These are phyloP conservation scores for Danio jaintianensis DNA, from an alignment of 2,797 vertebrate genomes.

Conservation along the genomic window DNA sequence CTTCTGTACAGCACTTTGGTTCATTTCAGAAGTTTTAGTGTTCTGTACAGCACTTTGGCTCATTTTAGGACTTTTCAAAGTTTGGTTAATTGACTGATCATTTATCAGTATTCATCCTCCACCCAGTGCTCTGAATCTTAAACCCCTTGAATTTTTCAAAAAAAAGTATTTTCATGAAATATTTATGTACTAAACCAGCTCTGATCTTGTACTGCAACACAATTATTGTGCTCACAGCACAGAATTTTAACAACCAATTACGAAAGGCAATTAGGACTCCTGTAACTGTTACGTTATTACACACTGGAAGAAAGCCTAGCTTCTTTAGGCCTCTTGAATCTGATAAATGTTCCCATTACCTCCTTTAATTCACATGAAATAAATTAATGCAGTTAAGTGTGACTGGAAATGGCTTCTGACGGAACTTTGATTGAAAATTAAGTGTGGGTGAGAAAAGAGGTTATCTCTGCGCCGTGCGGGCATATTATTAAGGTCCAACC, in stretches of 20 bases:
- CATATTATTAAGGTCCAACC: conserved; percentile 57
- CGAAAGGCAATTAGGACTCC: not conserved
- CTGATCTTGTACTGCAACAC: conserved; percentile 14
- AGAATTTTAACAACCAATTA: conserved; percentile 24
- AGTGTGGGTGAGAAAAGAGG: conserved; percentile 56
- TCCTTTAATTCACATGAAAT: conserved; percentile 57
- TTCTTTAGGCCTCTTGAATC: conserved; percentile 36
- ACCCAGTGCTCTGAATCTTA: conserved; percentile 11
- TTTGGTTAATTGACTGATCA: not conserved
- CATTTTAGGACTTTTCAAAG: too few species aligned
- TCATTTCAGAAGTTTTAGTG: too few species aligned
- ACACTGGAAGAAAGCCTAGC: conserved; percentile 7
- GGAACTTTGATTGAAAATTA: conserved; percentile 66
- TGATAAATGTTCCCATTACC: conserved; percentile 60
- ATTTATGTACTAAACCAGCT: conserved; percentile 21
- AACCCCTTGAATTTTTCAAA: not conserved
- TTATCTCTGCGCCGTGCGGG: conserved; percentile 50
- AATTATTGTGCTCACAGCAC: conserved; percentile 26
- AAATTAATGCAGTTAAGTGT: conserved; percentile 62
- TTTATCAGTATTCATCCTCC: not conserved
- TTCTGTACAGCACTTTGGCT: too few species aligned
- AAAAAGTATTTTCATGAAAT: not conserved
- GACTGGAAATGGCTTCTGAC: conserved; percentile 57
- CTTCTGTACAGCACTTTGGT: too few species aligned
- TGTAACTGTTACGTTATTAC: conserved; percentile 30